Evolutionary conservation across 2,888 invertebrate genomes (phyloP).

Genomic region (Polia nebulosa): DNA sequence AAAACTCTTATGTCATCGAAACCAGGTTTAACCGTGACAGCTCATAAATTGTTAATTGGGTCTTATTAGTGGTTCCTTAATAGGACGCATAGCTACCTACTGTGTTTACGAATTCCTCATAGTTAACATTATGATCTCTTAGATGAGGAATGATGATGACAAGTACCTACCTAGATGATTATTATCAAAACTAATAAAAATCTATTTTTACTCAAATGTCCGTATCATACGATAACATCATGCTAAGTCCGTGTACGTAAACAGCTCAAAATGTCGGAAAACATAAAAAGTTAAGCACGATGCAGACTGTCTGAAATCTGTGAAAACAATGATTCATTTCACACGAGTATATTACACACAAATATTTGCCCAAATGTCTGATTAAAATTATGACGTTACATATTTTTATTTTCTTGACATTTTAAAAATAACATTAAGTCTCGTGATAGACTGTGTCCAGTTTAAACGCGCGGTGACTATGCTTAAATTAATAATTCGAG

Average conservation of each 20-base stretch:
- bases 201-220: constrained; percentile 14
- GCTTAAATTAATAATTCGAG: no score
- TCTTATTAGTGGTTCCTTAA: constrained; percentile 7
- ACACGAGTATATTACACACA: constrained; percentile 6
- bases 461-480: neutral
- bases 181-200: neutral
- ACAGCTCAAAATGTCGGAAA: constrained; percentile 39
- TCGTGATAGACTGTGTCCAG: constrained; percentile 13
- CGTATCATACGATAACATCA: constrained; percentile 17
- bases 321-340: constrained; percentile 29
- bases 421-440: constrained; percentile 36
- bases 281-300: constrained; percentile 9
- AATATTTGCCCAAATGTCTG: constrained; percentile 27
- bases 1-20: no score
- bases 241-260: neutral
- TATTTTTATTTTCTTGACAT: constrained; percentile 21
- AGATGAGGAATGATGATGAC: neutral
- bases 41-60: constrained; percentile 10
- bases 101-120: neutral
- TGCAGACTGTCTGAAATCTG: constrained; percentile 10
- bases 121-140: constrained; percentile 35
- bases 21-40: constrained; percentile 6
- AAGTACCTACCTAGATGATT: neutral
- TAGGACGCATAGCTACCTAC: neutral
- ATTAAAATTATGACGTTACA: constrained; percentile 34